Evolutionary conservation across 2,888 invertebrate genomes (phyloP).

Genomic region (Polydrusus tereticollis): DNA sequence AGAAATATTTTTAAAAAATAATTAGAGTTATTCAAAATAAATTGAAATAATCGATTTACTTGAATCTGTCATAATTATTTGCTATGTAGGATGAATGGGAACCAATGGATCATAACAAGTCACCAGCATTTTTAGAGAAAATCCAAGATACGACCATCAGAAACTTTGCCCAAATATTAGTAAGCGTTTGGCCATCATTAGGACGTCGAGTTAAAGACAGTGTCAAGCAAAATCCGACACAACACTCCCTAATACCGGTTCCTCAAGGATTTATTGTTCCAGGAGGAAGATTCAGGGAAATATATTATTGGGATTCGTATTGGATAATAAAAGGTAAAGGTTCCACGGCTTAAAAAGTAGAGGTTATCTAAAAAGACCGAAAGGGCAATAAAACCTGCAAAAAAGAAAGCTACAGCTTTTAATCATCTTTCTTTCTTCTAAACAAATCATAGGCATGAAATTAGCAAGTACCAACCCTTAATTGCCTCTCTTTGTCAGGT

Average conservation of each 20-base stretch:
- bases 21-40: too few relatives aligned
- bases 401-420: too few relatives aligned
- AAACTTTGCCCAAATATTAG: slow-evolving; percentile 28
- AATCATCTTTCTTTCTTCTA: too few relatives aligned
- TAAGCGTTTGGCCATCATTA: slow-evolving; percentile 34
- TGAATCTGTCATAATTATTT: too few relatives aligned
- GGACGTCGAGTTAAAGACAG: slow-evolving; percentile 71
- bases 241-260: slow-evolving; percentile 64
- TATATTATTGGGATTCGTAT: slow-evolving; percentile 91
- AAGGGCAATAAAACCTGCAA: too few relatives aligned
- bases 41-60: too few relatives aligned
- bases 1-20: too few relatives aligned
- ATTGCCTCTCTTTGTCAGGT: too few relatives aligned
- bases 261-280: slow-evolving; percentile 76
- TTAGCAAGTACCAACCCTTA: too few relatives aligned
- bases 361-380: too few relatives aligned
- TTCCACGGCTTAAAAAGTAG: too few relatives aligned
- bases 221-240: slow-evolving; percentile 68
- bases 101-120: slow-evolving; percentile 24
- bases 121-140: slow-evolving; percentile 27
- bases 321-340: slow-evolving; percentile 81
- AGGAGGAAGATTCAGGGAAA: slow-evolving; percentile 73
- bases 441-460: too few relatives aligned
- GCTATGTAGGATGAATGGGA: slow-evolving; percentile 41
- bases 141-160: slow-evolving; percentile 4